A percentile compares a stretch with the other conserved stretches of the same genome.
phyloP scores from a whole-genome alignment of 2,888 invertebrate genomes.

The Drosophila meridionalis region DNA sequence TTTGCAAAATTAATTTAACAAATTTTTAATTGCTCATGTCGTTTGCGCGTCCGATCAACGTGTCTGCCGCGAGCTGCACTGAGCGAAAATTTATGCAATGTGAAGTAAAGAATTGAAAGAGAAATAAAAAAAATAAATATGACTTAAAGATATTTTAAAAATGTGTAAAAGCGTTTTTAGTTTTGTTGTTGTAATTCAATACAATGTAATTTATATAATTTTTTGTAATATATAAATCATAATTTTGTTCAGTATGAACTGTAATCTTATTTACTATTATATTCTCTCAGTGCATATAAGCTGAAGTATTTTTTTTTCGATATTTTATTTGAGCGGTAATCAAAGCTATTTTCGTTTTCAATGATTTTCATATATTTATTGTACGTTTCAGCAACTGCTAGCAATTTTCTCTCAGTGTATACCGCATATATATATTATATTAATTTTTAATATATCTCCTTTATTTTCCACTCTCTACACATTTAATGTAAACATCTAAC shows the following conservation, averaged over 20 bases:
- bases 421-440: no score
- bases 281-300: background rate
- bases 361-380: background rate
- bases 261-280: background rate
- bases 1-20: constrained; percentile 66
- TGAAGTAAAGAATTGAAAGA: no score
- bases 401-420: background rate
- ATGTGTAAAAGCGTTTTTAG: no score
- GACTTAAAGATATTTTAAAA: background rate
- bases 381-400: background rate
- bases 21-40: constrained; percentile 64
- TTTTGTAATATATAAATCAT: no score
- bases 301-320: background rate
- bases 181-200: no score
- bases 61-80: constrained; percentile 48
- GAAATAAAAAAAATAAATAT: no score
- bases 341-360: background rate
- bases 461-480: no score
- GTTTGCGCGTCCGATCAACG: constrained; percentile 79
- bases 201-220: no score
- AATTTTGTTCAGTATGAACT: no score
- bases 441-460: background rate
- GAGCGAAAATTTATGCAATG: constrained; percentile 2
- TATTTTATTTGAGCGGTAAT: background rate
- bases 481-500: no score